phyloP scores from a whole-genome alignment of 2,113 vertebrate species.

The Sinocyclocheilus maitianheensis region DNA sequence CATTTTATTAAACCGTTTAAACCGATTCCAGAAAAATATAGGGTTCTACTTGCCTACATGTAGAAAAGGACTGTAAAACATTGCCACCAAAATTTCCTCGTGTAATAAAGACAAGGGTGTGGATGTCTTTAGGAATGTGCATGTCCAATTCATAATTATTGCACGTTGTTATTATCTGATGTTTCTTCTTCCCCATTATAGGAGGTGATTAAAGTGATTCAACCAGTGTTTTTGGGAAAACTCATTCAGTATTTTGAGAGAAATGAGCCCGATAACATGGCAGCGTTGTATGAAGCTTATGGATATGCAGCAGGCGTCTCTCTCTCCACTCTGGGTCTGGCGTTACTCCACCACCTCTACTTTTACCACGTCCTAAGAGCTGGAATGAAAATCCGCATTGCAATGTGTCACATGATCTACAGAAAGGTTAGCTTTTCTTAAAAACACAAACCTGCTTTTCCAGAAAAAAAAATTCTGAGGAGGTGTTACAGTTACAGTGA shows the following conservation, averaged over 20 bases:
- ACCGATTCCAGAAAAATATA: too few species aligned
- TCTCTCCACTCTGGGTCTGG: conserved; percentile 75
- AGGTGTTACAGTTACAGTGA: background rate
- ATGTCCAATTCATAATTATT: background rate
- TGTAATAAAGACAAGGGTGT: too few species aligned
- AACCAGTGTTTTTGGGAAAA: conserved; percentile 87
- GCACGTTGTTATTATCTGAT: background rate
- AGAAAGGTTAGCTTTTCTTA: conserved; percentile 81
- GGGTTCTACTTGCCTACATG: too few species aligned
- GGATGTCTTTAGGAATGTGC: too few species aligned
- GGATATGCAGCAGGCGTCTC: conserved; percentile 76
- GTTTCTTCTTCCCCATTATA: conserved; percentile 57
- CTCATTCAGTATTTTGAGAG: conserved; percentile 86
- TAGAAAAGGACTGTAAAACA: too few species aligned
- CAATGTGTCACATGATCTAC: conserved; percentile 95
- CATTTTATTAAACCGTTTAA: too few species aligned
- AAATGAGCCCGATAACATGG: conserved; percentile 54
- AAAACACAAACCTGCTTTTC: too few species aligned
- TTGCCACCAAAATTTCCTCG: too few species aligned
- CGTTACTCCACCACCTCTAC: conserved; percentile 84
- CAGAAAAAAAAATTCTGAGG: background rate
- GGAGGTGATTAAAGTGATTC: conserved; percentile 83
- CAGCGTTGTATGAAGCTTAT: conserved; percentile 67
- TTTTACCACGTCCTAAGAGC: conserved; percentile 85
- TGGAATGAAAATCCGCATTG: conserved; percentile 89